Base-by-base conservation (phyloP, 2,888 invertebrate genomes). In the Monoplex corrugatus region DNA sequence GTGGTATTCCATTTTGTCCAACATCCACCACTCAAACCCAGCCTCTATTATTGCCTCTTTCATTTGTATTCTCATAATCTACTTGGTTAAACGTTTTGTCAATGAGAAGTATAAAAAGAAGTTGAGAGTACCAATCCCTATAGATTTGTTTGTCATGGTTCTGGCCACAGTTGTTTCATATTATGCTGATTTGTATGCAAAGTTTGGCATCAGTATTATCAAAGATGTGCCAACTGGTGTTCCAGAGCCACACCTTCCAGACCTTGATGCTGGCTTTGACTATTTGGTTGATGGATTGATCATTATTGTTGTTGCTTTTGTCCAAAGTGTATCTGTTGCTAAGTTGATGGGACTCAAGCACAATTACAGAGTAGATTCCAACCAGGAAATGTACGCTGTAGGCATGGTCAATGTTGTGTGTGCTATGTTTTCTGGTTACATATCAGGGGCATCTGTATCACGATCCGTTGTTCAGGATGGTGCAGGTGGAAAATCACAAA, bases 401-500 rank as follows among this genome's bases (percentile, higher is more conserved):
- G 95, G 95, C 5, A 90, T 94, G 6, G 91, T 92, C 13, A 95
- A 98, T 95, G 95, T 97, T 72, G 96, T 98, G 88, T 97, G 97
- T 38, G 96, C 96, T 0, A 95, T 96, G 91, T 96, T 97, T 92
- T 92, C 96, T 68, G 93, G 93, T 40, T 94, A 93, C 82, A 91
- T 94, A 45, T 94, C 95, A 19, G 95, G 96, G 19, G 96, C 96
- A 38, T 96, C 97, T 2, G 94, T 97, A 88, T 96, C 96, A 28
- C 92, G 97, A 87, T 96, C 96, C 86, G 91, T 97, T 32, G 98
- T 98, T 85, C 98, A 98, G 94, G 97, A 98, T 93, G 97, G 97
- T 92, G 98, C 98, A 0, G 98, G 98, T n/a, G 98, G 98, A 75
- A 97, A 97, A 94, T 98, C 98, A 0, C 94, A 96, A 94, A 45